phyloP scores from a whole-genome alignment of 2,113 vertebrate genomes.

The Micromys minutus region DNA sequence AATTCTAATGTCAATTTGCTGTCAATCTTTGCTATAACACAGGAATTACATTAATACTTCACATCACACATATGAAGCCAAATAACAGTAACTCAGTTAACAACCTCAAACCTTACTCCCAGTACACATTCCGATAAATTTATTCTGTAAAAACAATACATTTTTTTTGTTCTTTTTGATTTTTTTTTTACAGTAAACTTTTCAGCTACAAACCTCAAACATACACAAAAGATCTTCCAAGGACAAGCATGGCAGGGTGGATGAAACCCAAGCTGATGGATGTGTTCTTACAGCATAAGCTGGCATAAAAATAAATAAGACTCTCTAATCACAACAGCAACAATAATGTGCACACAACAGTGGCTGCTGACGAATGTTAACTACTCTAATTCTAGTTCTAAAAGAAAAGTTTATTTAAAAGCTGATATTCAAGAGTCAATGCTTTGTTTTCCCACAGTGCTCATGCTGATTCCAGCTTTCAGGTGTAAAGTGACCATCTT shows the following conservation, averaged over 20 bases:
- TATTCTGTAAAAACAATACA: slow-evolving; percentile 99
- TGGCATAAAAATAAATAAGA: slow-evolving; percentile 93
- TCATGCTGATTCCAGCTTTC: slow-evolving; percentile 82
- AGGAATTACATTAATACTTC: slow-evolving; percentile 89
- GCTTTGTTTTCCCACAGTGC: slow-evolving; percentile 85
- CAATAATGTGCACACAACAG: slow-evolving; percentile 88
- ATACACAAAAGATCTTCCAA: slow-evolving; percentile 92
- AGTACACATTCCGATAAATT: slow-evolving; percentile 95
- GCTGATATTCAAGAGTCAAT: slow-evolving; percentile 80
- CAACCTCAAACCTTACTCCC: slow-evolving; percentile 89
- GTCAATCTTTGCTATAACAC: slow-evolving; percentile 90
- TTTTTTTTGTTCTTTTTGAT: slow-evolving; percentile 87
- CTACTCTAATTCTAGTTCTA: slow-evolving; percentile 86
- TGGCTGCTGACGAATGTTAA: slow-evolving; percentile 84
- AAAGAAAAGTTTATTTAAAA: slow-evolving; percentile 82
- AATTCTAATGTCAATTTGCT: slow-evolving; percentile 85
- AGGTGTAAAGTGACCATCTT: slow-evolving; percentile 81
- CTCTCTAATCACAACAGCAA: slow-evolving; percentile 90
- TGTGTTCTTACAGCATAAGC: slow-evolving; percentile 88
- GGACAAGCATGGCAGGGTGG: slow-evolving; percentile 91
- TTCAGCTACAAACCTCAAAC: slow-evolving; percentile 95
- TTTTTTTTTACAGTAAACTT: slow-evolving; percentile 92
- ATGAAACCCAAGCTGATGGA: slow-evolving; percentile 86
- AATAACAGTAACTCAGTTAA: slow-evolving; percentile 88
- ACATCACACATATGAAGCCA: slow-evolving; percentile 89